These are phyloP conservation scores for Pyrochroa serraticornis DNA, from an alignment of 2,888 invertebrate genomes.

Conservation along the genomic window DNA sequence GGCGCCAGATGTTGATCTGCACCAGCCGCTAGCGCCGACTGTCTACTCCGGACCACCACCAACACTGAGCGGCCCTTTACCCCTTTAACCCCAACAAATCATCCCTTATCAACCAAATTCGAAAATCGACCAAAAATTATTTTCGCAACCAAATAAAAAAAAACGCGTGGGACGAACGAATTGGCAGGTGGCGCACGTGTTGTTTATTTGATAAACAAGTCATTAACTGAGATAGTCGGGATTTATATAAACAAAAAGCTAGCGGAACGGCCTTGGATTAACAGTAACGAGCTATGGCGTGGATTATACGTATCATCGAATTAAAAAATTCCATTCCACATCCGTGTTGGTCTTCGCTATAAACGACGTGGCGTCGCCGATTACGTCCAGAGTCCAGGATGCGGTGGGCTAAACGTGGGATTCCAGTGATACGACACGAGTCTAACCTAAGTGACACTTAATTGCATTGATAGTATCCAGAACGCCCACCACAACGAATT, in stretches of 20 bases:
- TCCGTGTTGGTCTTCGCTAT: constrained; percentile 14
- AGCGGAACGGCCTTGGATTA: constrained; percentile 19
- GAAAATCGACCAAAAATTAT: too few species aligned
- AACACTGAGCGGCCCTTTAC: constrained; percentile 21
- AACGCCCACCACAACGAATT: too few species aligned
- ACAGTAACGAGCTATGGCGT: constrained; percentile 3
- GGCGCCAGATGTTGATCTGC: constrained; percentile 56
- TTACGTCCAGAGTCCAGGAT: neutral
- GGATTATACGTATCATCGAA: constrained; percentile 10
- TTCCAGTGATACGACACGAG: too few species aligned
- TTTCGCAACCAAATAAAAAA: too few species aligned
- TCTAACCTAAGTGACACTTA: too few species aligned
- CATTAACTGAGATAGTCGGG: constrained; percentile 16
- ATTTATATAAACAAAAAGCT: constrained; percentile 16
- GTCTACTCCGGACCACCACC: constrained; percentile 29
- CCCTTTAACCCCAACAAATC: constrained; percentile 11
- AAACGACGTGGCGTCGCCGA: neutral
- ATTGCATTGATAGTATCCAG: too few species aligned
- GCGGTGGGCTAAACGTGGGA: too few species aligned
- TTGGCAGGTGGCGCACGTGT: constrained; percentile 17
- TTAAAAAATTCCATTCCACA: constrained; percentile 23
- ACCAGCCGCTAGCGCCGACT: constrained; percentile 33
- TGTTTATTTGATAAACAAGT: constrained; percentile 20
- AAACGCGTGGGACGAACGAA: neutral
- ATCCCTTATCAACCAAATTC: too few species aligned